These are phyloP conservation scores for Grantiella picta DNA, from an alignment of 2,113 vertebrate species.

Conservation along the genomic window DNA sequence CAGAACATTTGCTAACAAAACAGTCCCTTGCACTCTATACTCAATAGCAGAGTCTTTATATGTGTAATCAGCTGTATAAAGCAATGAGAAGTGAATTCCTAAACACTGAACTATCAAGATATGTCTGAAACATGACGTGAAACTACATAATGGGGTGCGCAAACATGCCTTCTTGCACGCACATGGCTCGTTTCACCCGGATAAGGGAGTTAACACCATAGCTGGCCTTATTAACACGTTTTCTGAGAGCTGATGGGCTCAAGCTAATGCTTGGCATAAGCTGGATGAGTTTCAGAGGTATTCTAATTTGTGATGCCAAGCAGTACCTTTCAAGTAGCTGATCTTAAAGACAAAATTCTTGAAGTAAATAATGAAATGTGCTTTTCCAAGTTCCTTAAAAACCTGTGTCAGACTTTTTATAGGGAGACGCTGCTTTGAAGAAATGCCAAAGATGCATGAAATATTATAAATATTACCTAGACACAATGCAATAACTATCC, in stretches of 20 bases:
- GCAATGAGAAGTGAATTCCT: neutral
- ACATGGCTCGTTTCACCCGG: neutral
- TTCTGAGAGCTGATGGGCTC: neutral
- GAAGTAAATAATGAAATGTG: neutral
- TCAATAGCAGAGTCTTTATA: neutral
- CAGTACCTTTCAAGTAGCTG: neutral
- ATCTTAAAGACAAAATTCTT: neutral
- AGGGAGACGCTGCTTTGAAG: neutral
- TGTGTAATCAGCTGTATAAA: conserved; percentile 43
- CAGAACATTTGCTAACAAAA: conserved; percentile 32
- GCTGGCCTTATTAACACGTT: neutral
- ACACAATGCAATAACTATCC: neutral
- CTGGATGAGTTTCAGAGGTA: neutral
- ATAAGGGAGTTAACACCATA: neutral
- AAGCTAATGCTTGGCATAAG: neutral
- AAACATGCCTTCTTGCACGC: neutral
- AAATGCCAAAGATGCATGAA: neutral
- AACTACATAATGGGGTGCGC: neutral
- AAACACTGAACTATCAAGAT: neutral
- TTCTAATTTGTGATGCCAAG: neutral
- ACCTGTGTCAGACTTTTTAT: neutral
- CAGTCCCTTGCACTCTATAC: neutral
- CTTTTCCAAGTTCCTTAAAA: neutral
- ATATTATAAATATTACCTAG: neutral
- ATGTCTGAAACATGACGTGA: neutral